These are phyloP conservation scores for Drosophila stalkeri DNA, from an alignment of 2,888 invertebrate genomes.

Conservation along the genomic window DNA sequence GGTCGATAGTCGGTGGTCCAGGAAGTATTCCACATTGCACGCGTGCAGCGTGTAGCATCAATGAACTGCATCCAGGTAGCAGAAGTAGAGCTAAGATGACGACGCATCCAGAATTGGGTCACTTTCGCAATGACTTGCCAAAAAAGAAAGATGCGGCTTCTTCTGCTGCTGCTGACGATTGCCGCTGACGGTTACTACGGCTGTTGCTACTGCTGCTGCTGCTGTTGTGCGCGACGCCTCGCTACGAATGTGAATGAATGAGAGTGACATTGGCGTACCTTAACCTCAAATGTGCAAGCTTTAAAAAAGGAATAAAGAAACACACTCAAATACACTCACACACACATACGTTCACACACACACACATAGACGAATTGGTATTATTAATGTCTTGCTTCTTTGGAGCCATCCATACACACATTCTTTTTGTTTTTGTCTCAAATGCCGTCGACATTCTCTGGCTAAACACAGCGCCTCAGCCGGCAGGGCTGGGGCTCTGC, in stretches of 20 bases:
- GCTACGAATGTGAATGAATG: conserved; percentile 82
- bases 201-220: conserved; percentile 33
- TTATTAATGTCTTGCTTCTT: conserved; percentile 76
- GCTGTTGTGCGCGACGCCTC: conserved; percentile 70
- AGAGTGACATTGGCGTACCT: conserved; percentile 82
- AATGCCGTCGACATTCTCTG: conserved; percentile 67
- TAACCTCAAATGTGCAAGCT: conserved; percentile 81
- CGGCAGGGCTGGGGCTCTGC: conserved; percentile 19
- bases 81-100: conserved; percentile 32
- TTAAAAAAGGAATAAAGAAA: conserved; percentile 56
- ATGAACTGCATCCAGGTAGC: conserved; percentile 71
- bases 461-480: conserved; percentile 67
- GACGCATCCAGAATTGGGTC: conserved; percentile 69
- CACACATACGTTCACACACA: conserved; percentile 13
- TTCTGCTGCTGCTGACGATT: conserved; percentile 30
- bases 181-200: conserved; percentile 30
- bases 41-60: conserved; percentile 69
- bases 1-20: conserved; percentile 37
- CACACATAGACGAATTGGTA: conserved; percentile 6
- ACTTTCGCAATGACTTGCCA: conserved; percentile 79
- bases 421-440: conserved; percentile 60
- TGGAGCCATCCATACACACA: conserved; percentile 52
- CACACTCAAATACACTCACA: conserved; percentile 31
- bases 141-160: conserved; percentile 51
- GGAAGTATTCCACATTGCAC: conserved; percentile 67